A percentile compares a stretch with the other conserved stretches of the same genome.
These are phyloP conservation scores for Archocentrus centrarchus DNA, from an alignment of 2,113 vertebrate species.

Conservation along the genomic window DNA sequence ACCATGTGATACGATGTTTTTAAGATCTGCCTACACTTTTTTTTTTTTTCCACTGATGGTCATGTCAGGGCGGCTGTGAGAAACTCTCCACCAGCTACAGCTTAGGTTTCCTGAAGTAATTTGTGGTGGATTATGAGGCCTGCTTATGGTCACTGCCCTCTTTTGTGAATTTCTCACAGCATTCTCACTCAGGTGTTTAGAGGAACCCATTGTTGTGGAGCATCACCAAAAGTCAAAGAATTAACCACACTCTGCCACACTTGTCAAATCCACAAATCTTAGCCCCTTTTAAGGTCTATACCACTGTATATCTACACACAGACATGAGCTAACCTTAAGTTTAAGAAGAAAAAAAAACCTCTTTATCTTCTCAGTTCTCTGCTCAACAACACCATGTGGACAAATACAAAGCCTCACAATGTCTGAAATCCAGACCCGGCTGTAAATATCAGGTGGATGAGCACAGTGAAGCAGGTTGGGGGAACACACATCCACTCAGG, in stretches of 20 bases:
- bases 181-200: background rate
- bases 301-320: background rate
- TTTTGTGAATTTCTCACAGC: background rate
- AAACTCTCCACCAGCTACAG: background rate
- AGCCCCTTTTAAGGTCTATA: background rate
- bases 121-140: background rate
- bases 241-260: background rate
- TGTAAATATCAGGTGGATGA: constrained; percentile 73
- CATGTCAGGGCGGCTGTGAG: background rate
- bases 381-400: constrained; percentile 28
- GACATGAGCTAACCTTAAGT: background rate
- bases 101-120: background rate
- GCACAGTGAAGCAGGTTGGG: constrained; percentile 2
- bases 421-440: constrained; percentile 65
- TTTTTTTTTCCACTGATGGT: background rate
- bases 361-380: background rate
- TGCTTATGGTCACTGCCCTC: background rate
- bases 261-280: background rate
- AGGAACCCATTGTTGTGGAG: background rate
- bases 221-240: too few relatives aligned
- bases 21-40: background rate
- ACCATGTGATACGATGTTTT: background rate
- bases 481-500: constrained; percentile 36
- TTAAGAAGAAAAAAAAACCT: background rate
- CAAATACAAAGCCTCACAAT: constrained; percentile 17